Evolutionary conservation across 1,140 invertebrate genomes (phyloP).

Genomic region (Microplitis mediator): DNA sequence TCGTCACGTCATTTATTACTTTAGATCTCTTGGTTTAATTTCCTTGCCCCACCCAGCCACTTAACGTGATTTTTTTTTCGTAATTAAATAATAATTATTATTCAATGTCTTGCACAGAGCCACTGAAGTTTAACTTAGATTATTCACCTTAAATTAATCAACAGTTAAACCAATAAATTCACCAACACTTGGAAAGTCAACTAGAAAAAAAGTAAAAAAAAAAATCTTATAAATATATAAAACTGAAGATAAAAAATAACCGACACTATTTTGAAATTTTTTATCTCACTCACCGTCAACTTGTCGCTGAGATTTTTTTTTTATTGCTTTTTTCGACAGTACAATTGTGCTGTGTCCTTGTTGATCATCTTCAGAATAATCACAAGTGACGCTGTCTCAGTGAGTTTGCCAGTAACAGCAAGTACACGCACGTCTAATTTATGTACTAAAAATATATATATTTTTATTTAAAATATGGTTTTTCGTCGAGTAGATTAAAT

Average conservation of each 20-base stretch:
- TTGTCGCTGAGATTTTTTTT: not conserved
- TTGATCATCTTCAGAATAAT: not conserved
- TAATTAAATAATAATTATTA: too few relatives aligned
- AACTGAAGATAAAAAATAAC: not conserved
- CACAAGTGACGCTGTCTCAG: not conserved
- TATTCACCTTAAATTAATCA: not conserved
- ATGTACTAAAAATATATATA: not conserved
- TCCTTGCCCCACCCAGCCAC: conserved; percentile 18
- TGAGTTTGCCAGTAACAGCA: not conserved
- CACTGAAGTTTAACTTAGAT: not conserved
- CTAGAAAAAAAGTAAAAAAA: too few relatives aligned
- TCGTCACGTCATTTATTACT: not conserved
- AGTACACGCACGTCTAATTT: conserved; percentile 2
- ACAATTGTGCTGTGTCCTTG: not conserved
- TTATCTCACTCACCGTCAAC: not conserved
- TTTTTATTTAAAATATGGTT: not conserved
- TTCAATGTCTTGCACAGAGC: not conserved
- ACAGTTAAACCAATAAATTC: not conserved
- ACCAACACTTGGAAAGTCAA: too few relatives aligned
- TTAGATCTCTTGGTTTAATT: conserved; percentile 5
- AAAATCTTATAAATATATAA: not conserved
- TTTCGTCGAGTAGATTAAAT: not conserved
- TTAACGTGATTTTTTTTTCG: not conserved
- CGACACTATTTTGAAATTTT: not conserved
- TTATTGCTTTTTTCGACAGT: not conserved